Evolutionary conservation across 2,888 invertebrate genomes (phyloP).

Genomic region (Acheta domesticus): DNA sequence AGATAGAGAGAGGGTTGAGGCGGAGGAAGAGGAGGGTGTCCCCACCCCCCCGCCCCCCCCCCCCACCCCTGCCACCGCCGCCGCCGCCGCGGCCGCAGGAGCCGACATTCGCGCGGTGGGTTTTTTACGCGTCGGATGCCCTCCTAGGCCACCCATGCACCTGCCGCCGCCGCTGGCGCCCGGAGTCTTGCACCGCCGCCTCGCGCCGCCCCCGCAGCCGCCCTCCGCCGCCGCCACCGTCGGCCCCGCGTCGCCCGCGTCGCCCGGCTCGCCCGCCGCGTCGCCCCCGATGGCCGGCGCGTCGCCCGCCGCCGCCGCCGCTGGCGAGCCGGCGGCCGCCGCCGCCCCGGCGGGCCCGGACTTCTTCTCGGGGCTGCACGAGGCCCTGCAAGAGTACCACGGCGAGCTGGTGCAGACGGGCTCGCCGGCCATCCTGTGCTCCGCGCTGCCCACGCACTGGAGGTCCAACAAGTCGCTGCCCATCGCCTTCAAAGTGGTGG

Average conservation of each 20-base stretch:
- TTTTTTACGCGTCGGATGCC: not conserved
- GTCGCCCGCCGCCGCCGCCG: conserved; percentile 54
- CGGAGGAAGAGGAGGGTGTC: not conserved
- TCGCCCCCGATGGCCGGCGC: conserved; percentile 42
- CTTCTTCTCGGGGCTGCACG: conserved; percentile 70
- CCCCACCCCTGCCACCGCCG: conserved; percentile 25
- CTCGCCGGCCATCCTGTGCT: conserved; percentile 92
- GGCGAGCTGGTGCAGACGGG: conserved; percentile 94
- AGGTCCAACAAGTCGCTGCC: conserved; percentile 96
- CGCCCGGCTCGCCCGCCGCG: conserved; percentile 43
- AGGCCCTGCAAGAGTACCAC: conserved; percentile 80
- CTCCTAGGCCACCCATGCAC: not conserved
- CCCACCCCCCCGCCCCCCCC: not conserved
- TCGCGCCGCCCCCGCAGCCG: not conserved
- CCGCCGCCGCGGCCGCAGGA: not conserved
- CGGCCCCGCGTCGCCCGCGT: conserved; percentile 49
- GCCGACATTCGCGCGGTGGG: not conserved
- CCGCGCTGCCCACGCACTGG: conserved; percentile 93
- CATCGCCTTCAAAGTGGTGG: conserved; percentile 92
- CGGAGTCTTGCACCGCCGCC: conserved; percentile 31
- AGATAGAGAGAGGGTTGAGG: no score
- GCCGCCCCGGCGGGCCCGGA: conserved; percentile 50
- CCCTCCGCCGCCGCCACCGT: conserved; percentile 46
- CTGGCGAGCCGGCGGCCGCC: conserved; percentile 49
- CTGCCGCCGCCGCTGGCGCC: conserved; percentile 26